Evolutionary conservation across 2,113 vertebrate species (phyloP), one percentile per base, ranked within the genome.

Genomic region (Bambusicola thoracicus): DNA sequence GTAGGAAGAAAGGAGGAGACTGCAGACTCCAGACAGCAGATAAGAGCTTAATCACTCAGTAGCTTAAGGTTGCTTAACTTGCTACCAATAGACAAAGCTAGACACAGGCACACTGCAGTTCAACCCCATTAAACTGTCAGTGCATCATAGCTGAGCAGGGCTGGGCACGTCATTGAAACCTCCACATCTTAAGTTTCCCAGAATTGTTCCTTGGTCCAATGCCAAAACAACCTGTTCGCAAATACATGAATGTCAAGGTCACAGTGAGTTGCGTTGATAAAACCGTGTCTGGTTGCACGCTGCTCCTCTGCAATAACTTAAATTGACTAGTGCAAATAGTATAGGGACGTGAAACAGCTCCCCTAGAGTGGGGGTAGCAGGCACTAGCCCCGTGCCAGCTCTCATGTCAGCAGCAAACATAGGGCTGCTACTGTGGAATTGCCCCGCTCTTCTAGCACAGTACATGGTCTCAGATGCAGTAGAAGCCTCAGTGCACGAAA

Each of bases 21-120:
- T n/a, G n/a, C n/a, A n/a, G n/a, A 94, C 85, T 87, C 75, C 85
- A 74, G 82, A 67, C 24, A 51, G 69, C 46, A 91, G 53, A 41
- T 93, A 93, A 81, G 34, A 83, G 76, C 44, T 90, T 93, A 92
- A 94, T 67, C 79, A 80, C 49, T 11, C 79, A 85, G 19, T 83
- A 51, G 25, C 80, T 96, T 85, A 73, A 83, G 85, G 85, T 95
- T 70, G 80, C 92, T 96, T 93, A 95, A 83, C 68, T 76, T 96
- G 76, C 76, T 85, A 76, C 21, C 27, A 43, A 5, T 44, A 32
- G 48, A 43, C 68, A 75, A 19, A 41, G 65, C 41, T 21, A 78
- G 87, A 44, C 3, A 0, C 48, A 44, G 5, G 12, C n/a, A 8
- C 1, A 2, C 10, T 38, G 20, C 13, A 5, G 34, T 48, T 76